Evolutionary conservation across 2,888 invertebrate species (phyloP), one percentile per base, ranked within the genome.

Genomic region (Axea sp.): DNA sequence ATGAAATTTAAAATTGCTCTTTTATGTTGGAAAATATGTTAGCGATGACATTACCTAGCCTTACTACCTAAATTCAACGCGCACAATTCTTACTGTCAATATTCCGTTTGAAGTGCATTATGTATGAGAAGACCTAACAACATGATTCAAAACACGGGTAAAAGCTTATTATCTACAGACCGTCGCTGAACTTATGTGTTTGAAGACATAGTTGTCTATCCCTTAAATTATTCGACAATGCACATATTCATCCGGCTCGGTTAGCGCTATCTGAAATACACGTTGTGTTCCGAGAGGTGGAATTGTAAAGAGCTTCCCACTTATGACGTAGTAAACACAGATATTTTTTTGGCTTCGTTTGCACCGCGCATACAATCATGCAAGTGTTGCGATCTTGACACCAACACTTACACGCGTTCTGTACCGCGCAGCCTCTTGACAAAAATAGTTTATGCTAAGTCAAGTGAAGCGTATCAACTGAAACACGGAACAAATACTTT

Each of bases 401-500:
- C 57, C 60, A 49, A 64, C 68, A 65, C 67, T 75, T 69, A 60
- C 62, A 49, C 62, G 62, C 41, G 33, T 43, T 49, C 68, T 74
- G 49, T 65, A 65, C 12, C 47, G 60, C 65, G 28, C 65, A 45
- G 62, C 41, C 76, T 65, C 78, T 78, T 67, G 77, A 78, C 77
- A 65, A 78, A 78, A 78, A 78, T 78, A 78, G 77, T 75, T 73
- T 73, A 73, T 59, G 65, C 62, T 37, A 62, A 59, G 51, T 57
- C 65, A 28, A 55, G 43, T 31, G 49, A 60, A 28, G 47, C 15
- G 41, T 17, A 28, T n/a, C n/a, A 59, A 45, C 30, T 45, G 15
- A 65, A 72, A 64, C 28, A 33, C 30, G 47, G 15, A 53, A 33
- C 28, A 65, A 59, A 72, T 41, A 37, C 24, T 15, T 68, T 68